A percentile compares a stretch with the other conserved stretches of the same genome.
Conservation (phyloP, 2,888 invertebrate genomes). For the Phortica magna region DNA sequence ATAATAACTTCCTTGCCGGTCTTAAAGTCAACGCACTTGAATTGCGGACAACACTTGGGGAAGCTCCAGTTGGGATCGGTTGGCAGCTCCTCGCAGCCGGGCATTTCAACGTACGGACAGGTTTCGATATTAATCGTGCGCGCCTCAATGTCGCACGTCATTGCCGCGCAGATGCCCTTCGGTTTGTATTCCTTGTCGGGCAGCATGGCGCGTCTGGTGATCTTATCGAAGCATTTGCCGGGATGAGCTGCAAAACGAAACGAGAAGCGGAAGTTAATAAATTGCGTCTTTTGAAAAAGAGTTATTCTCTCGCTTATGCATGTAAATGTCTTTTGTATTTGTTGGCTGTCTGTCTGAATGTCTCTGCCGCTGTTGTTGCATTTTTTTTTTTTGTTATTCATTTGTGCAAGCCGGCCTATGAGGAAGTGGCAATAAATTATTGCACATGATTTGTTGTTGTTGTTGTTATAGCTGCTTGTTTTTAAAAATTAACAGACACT, state of each 20-base stretch:
- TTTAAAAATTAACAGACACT: too few relatives aligned
- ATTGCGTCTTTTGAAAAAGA: conserved; percentile 36
- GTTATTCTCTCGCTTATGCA: conserved; percentile 43
- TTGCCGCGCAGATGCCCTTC: conserved; percentile 76
- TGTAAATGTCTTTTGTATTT: conserved; percentile 37
- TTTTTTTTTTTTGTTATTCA: conserved; percentile 38
- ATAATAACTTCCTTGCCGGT: conserved; percentile 75
- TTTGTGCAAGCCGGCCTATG: conserved; percentile 39
- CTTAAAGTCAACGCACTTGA: conserved; percentile 75
- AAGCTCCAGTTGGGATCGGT: conserved; percentile 74
- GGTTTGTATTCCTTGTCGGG: conserved; percentile 77
- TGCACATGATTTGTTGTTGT: conserved; percentile 13
- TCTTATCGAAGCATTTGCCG: conserved; percentile 76
- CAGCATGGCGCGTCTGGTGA: conserved; percentile 74
- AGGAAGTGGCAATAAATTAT: conserved; percentile 53
- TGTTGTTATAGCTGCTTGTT: neutral
- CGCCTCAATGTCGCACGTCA: conserved; percentile 74
- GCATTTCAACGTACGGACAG: conserved; percentile 76
- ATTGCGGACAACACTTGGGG: conserved; percentile 77
- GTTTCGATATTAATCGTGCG: conserved; percentile 76
- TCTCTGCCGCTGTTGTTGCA: conserved; percentile 43
- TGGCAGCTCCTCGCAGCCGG: conserved; percentile 76
- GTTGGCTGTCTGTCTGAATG: conserved; percentile 31
- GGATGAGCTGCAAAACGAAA: conserved; percentile 69
- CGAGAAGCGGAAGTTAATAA: conserved; percentile 48